A percentile compares a stretch with the other conserved stretches of the same genome.
These are phyloP conservation scores for Temnopleurus reevesii DNA, from an alignment of 53 echinoderm and acorn worm genomes.

Conservation along the genomic window DNA sequence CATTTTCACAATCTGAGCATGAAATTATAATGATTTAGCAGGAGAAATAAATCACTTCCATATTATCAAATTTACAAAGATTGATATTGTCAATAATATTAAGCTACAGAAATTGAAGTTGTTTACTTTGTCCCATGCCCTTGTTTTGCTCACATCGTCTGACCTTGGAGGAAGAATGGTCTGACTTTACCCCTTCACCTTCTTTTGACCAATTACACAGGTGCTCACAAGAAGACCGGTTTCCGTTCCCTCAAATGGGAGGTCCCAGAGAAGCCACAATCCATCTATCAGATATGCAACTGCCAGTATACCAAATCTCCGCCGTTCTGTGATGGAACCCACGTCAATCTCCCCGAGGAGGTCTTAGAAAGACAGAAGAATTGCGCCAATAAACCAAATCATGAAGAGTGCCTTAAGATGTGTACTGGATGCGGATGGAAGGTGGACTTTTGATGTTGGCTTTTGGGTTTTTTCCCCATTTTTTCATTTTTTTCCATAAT, in stretches of 20 bases:
- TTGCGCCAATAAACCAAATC: conserved; percentile 65
- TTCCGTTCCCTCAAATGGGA: conserved; percentile 90
- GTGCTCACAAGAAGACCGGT: conserved; percentile 87
- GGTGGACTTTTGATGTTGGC: conserved; percentile 89
- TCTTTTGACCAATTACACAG: conserved; percentile 46
- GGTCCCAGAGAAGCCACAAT: conserved; percentile 89
- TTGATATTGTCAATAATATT: too few relatives aligned
- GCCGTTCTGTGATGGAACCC: conserved; percentile 96
- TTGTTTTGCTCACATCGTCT: not conserved
- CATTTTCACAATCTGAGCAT: too few relatives aligned
- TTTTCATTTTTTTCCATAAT: too few relatives aligned
- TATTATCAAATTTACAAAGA: too few relatives aligned
- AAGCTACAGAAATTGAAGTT: too few relatives aligned
- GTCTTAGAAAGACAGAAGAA: conserved; percentile 66
- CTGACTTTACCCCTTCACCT: not conserved
- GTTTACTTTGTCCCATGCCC: not conserved
- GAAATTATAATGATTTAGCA: too few relatives aligned
- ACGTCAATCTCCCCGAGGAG: conserved; percentile 76
- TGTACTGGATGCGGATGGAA: conserved; percentile 93
- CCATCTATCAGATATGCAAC: conserved; percentile 85
- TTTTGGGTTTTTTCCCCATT: too few relatives aligned
- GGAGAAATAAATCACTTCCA: too few relatives aligned
- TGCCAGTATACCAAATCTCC: conserved; percentile 94
- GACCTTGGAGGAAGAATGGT: too few relatives aligned
- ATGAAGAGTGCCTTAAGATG: conserved; percentile 77